Evolutionary conservation across 2,797 vertebrate species (phyloP).

Genomic region (Hippocampus kuda): DNA sequence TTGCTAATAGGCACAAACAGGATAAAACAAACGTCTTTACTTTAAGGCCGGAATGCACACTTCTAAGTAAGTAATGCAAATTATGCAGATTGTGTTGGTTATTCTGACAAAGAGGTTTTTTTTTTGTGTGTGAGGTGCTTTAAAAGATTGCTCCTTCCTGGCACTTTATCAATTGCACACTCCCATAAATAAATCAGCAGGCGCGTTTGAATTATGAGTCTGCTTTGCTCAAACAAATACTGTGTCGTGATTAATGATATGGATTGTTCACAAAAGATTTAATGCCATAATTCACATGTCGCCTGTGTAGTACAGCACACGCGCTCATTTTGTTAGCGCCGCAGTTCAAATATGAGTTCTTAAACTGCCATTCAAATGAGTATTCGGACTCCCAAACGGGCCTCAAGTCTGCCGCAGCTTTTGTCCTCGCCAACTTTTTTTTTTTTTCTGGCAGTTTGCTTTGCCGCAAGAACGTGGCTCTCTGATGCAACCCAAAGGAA

Average conservation of each 20-base stretch:
- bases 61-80: slow-evolving; percentile 77
- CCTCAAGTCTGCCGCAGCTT: slow-evolving; percentile 17
- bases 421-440: slow-evolving; percentile 16
- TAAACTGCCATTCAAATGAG: slow-evolving; percentile 12
- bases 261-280: slow-evolving; percentile 30
- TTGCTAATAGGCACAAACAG: slow-evolving; percentile 81
- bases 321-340: not conserved
- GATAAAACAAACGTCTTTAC: slow-evolving; percentile 80
- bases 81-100: slow-evolving; percentile 77
- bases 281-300: slow-evolving; percentile 4
- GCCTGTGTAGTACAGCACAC: slow-evolving; percentile 1
- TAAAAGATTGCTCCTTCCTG: slow-evolving; percentile 66
- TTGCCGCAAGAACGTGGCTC: slow-evolving; percentile 31
- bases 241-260: slow-evolving; percentile 37
- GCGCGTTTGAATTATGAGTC: slow-evolving; percentile 56
- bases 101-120: slow-evolving; percentile 67
- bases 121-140: slow-evolving; percentile 60
- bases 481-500: slow-evolving; percentile 51
- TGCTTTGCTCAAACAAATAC: slow-evolving; percentile 51
- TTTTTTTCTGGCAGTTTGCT: not conserved
- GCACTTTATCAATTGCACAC: slow-evolving; percentile 66
- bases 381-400: slow-evolving; percentile 17
- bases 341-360: slow-evolving; percentile 20
- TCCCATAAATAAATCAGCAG: slow-evolving; percentile 63
- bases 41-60: slow-evolving; percentile 66